Conservation (phyloP, 2,113 vertebrate genomes). For the Semnopithecus entellus region DNA sequence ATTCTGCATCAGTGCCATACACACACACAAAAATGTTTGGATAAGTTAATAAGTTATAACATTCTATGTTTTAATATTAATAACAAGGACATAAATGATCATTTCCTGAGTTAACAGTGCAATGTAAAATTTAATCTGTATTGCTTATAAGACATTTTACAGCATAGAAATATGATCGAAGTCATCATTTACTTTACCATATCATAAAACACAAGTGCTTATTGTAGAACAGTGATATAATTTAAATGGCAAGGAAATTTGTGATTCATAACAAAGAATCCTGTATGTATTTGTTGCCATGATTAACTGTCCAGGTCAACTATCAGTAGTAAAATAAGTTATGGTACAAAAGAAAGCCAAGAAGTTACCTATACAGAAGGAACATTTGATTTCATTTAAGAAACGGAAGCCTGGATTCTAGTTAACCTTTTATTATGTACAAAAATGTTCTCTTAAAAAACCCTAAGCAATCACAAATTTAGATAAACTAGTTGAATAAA, state of each 20-base stretch:
- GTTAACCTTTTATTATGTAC: slow-evolving; percentile 75
- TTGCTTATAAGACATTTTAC: slow-evolving; percentile 80
- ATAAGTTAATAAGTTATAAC: slow-evolving; percentile 72
- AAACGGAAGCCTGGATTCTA: slow-evolving; percentile 70
- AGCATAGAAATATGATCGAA: slow-evolving; percentile 80
- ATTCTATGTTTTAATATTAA: slow-evolving; percentile 66
- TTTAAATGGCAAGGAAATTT: slow-evolving; percentile 56
- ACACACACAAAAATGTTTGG: slow-evolving; percentile 66
- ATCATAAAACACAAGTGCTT: slow-evolving; percentile 77
- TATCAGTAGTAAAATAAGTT: slow-evolving; percentile 83
- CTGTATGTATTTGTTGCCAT: slow-evolving; percentile 56
- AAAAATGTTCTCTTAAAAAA: slow-evolving; percentile 80
- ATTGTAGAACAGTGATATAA: slow-evolving; percentile 49
- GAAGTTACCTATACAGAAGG: slow-evolving; percentile 68
- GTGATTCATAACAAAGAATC: slow-evolving; percentile 59
- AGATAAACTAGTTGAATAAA: slow-evolving; percentile 73
- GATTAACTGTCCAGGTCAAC: slow-evolving; percentile 69
- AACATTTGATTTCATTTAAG: slow-evolving; percentile 69
- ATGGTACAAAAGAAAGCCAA: slow-evolving; percentile 82
- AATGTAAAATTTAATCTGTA: slow-evolving; percentile 81
- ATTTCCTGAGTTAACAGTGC: slow-evolving; percentile 86
- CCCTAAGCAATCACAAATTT: slow-evolving; percentile 58
- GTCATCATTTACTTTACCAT: slow-evolving; percentile 67
- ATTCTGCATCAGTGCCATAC: slow-evolving; percentile 58
- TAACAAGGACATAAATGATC: slow-evolving; percentile 69